A percentile compares a stretch with the other conserved stretches of the same genome.
Evolutionary conservation across 2,113 vertebrate genomes (phyloP).

Genomic region (Sorex fumeus): DNA sequence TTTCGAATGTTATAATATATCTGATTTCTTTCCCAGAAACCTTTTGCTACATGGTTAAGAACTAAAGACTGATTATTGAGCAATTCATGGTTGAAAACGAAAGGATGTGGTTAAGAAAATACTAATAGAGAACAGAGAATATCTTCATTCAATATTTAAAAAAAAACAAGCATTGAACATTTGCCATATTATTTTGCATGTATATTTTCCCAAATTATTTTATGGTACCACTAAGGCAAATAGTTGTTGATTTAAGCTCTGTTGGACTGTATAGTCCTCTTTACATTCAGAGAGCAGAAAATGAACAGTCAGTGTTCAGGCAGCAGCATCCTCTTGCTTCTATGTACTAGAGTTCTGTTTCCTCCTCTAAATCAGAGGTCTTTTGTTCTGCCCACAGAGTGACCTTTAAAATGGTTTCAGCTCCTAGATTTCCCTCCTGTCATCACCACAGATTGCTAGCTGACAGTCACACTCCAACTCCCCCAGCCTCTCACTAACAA

Average conservation of each 20-base stretch:
- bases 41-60: background rate
- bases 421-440: constrained; percentile 71
- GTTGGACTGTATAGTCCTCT: background rate
- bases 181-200: background rate
- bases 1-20: constrained; percentile 41
- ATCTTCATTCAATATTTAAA: background rate
- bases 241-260: background rate
- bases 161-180: background rate
- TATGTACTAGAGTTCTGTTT: constrained; percentile 27
- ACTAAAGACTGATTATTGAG: constrained; percentile 19
- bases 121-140: background rate
- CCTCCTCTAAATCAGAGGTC: constrained; percentile 53
- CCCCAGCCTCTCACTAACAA: constrained; percentile 15
- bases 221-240: background rate
- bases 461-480: constrained; percentile 56
- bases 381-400: constrained; percentile 58
- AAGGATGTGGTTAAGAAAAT: background rate
- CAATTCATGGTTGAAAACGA: constrained; percentile 9
- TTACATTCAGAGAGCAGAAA: background rate
- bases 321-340: background rate
- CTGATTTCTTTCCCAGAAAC: constrained; percentile 13
- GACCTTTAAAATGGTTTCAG: constrained; percentile 76
- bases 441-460: constrained; percentile 64
- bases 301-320: constrained; percentile 20
- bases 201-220: constrained; percentile 16